Evolutionary conservation across 2,113 vertebrate genomes (phyloP).

Genomic region (Bothrops jararaca): DNA sequence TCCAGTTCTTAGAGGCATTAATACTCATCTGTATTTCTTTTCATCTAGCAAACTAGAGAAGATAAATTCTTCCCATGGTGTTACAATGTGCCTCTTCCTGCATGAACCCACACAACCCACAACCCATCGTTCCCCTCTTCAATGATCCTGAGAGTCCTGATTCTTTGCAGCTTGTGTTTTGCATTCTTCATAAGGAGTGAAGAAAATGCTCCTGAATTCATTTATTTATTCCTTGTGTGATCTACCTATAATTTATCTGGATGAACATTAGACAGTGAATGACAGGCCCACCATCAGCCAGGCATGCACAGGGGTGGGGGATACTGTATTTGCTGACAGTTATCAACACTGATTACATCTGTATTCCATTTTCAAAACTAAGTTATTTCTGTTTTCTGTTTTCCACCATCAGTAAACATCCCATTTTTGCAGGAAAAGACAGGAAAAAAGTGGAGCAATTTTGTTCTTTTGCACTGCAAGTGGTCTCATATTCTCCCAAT

Average conservation of each 20-base stretch:
- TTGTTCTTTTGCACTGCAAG: background rate
- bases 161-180: background rate
- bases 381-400: background rate
- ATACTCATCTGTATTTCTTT: background rate
- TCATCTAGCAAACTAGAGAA: background rate
- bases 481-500: background rate
- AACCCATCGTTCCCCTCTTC: background rate
- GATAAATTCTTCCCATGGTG: background rate
- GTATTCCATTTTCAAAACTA: background rate
- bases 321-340: background rate
- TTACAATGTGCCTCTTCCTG: background rate
- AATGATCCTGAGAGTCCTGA: background rate
- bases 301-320: rapidly evolving
- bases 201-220: background rate
- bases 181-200: background rate
- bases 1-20: background rate
- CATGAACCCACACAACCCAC: background rate
- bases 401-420: background rate
- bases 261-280: background rate
- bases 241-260: background rate
- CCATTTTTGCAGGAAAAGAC: background rate
- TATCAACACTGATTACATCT: background rate
- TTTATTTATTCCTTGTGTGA: background rate
- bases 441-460: background rate
- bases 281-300: background rate